phyloP scores from a whole-genome alignment of 2,113 vertebrate species.

The Greenwoodochromis staneri region DNA sequence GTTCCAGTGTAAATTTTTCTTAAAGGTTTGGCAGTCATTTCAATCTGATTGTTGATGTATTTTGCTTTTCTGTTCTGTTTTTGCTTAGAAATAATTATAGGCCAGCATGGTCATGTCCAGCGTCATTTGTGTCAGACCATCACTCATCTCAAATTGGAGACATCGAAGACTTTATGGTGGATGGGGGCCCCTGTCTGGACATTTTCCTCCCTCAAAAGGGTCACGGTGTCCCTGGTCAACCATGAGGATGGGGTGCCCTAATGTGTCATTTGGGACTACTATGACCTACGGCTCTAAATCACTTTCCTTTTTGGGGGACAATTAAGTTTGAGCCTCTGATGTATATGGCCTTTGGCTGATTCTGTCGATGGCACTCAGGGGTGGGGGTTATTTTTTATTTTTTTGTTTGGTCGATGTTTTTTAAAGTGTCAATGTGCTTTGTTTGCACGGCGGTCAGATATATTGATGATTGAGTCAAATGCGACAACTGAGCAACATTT shows the following conservation, averaged over 20 bases:
- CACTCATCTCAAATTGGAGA: conserved; percentile 30
- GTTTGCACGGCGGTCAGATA: background rate
- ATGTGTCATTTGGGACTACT: conserved; percentile 53
- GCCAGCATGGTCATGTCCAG: background rate
- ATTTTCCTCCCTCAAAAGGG: conserved; percentile 30
- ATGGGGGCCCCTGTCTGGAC: conserved; percentile 14
- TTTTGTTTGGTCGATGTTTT: background rate
- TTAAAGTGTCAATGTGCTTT: conserved; percentile 1
- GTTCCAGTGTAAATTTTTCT: background rate
- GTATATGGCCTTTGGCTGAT: conserved; percentile 20
- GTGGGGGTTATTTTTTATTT: background rate
- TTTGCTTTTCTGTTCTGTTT: background rate
- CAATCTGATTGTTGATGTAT: background rate
- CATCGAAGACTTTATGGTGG: conserved; percentile 34
- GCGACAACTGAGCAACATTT: background rate
- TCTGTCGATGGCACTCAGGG: conserved; percentile 40
- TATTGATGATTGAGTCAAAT: conserved; percentile 3
- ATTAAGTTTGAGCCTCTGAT: conserved; percentile 48
- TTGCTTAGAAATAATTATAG: background rate
- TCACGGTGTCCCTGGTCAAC: conserved; percentile 23
- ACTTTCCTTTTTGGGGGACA: conserved; percentile 53
- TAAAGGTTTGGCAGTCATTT: background rate
- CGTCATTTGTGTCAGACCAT: conserved; percentile 8
- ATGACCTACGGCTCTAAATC: conserved; percentile 58
- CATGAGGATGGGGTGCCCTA: background rate